Evolutionary conservation across 2,888 invertebrate species (phyloP).

Genomic region (Pristionchus fissidentatus): DNA sequence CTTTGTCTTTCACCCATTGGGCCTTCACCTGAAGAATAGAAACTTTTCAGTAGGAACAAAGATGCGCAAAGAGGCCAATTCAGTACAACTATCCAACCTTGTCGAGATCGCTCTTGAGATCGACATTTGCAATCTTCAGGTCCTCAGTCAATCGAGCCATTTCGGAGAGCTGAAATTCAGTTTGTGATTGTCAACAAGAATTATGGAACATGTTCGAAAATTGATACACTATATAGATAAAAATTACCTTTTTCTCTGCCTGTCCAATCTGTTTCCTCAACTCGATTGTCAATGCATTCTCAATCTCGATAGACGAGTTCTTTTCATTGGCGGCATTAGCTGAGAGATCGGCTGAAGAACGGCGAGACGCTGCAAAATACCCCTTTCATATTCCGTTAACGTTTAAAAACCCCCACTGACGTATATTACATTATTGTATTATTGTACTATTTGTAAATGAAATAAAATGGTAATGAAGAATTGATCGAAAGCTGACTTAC

Average conservation of each 20-base stretch:
- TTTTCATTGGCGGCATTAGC: slow-evolving; percentile 41
- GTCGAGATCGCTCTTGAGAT: slow-evolving; percentile 67
- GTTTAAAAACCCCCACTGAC: too few relatives aligned
- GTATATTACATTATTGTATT: too few relatives aligned
- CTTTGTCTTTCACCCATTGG: slow-evolving; percentile 68
- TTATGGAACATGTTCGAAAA: neutral
- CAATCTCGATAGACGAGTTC: slow-evolving; percentile 11
- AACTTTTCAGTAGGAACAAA: too few relatives aligned
- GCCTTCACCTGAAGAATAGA: slow-evolving; percentile 51
- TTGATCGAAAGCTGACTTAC: neutral
- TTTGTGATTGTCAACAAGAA: neutral
- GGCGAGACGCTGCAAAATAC: slow-evolving; percentile 54
- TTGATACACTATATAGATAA: neutral
- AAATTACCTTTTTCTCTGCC: slow-evolving; percentile 63
- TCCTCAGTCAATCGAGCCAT: slow-evolving; percentile 61
- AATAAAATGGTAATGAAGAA: neutral
- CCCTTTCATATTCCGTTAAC: neutral
- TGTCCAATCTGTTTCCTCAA: slow-evolving; percentile 65
- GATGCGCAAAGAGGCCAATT: neutral
- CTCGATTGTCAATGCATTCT: slow-evolving; percentile 54
- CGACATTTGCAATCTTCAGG: slow-evolving; percentile 67
- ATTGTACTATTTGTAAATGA: neutral
- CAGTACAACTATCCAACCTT: slow-evolving; percentile 47
- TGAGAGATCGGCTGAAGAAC: slow-evolving; percentile 52
- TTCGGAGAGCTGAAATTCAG: slow-evolving; percentile 57